Evolutionary conservation across 2,113 vertebrate genomes (phyloP).

Genomic region (Daubentonia madagascariensis): DNA sequence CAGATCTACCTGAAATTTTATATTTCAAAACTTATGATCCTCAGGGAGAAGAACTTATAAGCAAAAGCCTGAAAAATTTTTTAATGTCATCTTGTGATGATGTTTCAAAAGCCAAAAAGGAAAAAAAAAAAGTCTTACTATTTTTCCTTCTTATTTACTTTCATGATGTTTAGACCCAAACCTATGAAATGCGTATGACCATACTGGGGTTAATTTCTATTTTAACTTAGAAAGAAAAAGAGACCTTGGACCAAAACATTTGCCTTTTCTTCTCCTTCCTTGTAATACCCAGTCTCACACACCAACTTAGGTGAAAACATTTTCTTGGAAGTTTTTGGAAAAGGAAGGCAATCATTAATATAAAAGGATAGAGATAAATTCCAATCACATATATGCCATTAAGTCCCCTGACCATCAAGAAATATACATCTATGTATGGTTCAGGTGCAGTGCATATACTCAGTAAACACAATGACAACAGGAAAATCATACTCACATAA

Average conservation of each 20-base stretch:
- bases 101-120: neutral
- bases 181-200: neutral
- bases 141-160: conserved; percentile 5
- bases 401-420: neutral
- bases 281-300: neutral
- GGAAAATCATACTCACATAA: conserved; percentile 90
- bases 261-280: neutral
- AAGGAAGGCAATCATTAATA: neutral
- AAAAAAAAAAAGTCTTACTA: neutral
- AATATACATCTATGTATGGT: neutral
- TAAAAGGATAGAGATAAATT: neutral
- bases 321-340: neutral
- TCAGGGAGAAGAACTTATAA: neutral
- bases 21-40: conserved; percentile 14
- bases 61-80: neutral
- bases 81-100: neutral
- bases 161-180: neutral
- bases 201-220: neutral
- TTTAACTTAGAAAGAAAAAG: neutral
- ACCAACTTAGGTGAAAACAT: neutral
- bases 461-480: neutral
- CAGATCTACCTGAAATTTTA: neutral
- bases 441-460: fast-evolving
- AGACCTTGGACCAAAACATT: neutral
- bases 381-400: neutral